These are phyloP conservation scores for Rhagonycha lutea DNA, from an alignment of 2,888 invertebrate species.

Conservation along the genomic window DNA sequence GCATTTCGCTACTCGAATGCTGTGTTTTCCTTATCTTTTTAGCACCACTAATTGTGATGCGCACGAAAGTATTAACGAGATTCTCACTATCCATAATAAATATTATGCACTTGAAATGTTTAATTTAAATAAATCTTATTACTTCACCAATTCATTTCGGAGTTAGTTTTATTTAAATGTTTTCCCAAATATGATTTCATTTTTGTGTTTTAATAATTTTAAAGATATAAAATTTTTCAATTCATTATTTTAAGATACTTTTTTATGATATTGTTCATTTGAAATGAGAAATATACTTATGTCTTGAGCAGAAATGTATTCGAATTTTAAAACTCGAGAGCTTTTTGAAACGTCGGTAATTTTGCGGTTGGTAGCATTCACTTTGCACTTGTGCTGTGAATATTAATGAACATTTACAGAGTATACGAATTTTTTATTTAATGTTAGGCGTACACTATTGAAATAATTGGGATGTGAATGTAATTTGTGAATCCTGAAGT, in stretches of 20 bases:
- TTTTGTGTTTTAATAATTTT: neutral
- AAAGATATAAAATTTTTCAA: neutral
- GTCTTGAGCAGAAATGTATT: constrained; percentile 11
- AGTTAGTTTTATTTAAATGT: too few relatives aligned
- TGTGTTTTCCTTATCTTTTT: too few relatives aligned
- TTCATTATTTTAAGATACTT: neutral
- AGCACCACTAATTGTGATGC: too few relatives aligned
- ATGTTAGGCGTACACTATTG: neutral
- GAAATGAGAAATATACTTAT: constrained; percentile 12
- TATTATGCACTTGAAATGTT: too few relatives aligned
- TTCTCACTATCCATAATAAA: too few relatives aligned
- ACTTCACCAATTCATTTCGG: too few relatives aligned
- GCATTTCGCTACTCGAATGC: too few relatives aligned
- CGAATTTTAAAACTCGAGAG: constrained; percentile 8
- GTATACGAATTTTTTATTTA: neutral
- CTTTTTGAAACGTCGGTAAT: constrained; percentile 7
- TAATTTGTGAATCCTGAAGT: neutral
- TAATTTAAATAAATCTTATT: too few relatives aligned
- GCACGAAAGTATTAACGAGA: too few relatives aligned
- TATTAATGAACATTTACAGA: constrained; percentile 6
- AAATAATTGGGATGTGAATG: neutral
- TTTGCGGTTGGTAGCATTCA: constrained; percentile 12
- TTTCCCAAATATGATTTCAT: too few relatives aligned
- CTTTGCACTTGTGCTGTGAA: constrained; percentile 10
- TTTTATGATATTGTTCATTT: constrained; percentile 4